Conservation (phyloP, 1,140 invertebrate genomes). For the Akabosia matsudoensis region DNA sequence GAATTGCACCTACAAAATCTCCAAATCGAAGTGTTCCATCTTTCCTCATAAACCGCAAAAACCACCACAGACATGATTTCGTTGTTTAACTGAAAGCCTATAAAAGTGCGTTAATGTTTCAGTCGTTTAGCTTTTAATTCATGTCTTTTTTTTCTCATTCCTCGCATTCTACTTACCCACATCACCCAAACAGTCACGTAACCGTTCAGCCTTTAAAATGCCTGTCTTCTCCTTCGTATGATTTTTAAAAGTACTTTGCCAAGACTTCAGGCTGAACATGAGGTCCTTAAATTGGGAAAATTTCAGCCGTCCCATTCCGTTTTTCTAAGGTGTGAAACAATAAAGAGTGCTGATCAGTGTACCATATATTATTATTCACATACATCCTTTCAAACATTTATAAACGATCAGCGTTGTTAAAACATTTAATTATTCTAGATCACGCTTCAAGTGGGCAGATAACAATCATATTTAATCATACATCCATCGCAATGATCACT, state of each 20-base stretch:
- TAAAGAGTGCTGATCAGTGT: too few relatives aligned
- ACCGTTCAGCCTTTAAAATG: constrained; percentile 78
- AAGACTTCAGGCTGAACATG: constrained; percentile 85
- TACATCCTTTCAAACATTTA: neutral
- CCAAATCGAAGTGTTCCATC: constrained; percentile 89
- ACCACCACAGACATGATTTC: constrained; percentile 77
- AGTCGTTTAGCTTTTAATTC: too few relatives aligned
- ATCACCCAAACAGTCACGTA: constrained; percentile 77
- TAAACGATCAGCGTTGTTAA: neutral
- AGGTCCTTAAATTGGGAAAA: constrained; percentile 86
- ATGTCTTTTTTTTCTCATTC: too few relatives aligned
- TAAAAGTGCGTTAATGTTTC: too few relatives aligned
- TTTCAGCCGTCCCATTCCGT: constrained; percentile 74
- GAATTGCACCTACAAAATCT: constrained; percentile 84
- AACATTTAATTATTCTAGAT: neutral
- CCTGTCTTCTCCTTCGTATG: constrained; percentile 88
- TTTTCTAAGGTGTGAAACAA: constrained; percentile 58
- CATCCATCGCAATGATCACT: constrained; percentile 81
- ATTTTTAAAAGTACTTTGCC: constrained; percentile 86
- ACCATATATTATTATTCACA: neutral
- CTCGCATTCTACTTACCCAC: constrained; percentile 66
- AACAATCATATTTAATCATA: constrained; percentile 53
- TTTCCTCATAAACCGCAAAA: constrained; percentile 83
- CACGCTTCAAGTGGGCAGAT: neutral
- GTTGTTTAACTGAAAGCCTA: constrained; percentile 77